Conservation (phyloP, 2,888 invertebrate genomes). For the Ichneumoninae sp. region DNA sequence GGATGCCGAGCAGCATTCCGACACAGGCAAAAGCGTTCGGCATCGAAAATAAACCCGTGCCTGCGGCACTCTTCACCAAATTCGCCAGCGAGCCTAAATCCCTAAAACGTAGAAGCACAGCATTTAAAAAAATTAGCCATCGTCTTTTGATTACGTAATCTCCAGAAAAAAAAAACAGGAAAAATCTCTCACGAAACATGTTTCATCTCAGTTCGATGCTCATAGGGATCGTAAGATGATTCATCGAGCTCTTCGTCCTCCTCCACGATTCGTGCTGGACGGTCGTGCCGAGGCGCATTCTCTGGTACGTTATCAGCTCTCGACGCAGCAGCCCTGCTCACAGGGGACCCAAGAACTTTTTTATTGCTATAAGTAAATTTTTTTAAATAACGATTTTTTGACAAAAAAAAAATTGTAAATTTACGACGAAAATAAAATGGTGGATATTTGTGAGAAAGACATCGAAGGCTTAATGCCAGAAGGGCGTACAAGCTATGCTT, state of each 20-base stretch:
- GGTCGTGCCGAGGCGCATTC: conserved; percentile 23
- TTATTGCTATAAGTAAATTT: too few species aligned
- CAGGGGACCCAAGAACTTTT: neutral
- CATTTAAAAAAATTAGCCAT: neutral
- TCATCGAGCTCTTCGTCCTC: conserved; percentile 41
- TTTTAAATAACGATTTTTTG: neutral
- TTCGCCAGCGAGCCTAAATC: conserved; percentile 71
- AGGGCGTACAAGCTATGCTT: neutral
- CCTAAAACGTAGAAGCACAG: conserved; percentile 55
- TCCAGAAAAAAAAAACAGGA: neutral
- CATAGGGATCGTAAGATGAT: conserved; percentile 69
- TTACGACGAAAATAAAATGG: neutral
- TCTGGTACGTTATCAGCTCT: conserved; percentile 18
- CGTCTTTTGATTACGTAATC: neutral
- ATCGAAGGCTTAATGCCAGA: neutral
- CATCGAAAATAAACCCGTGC: conserved; percentile 75
- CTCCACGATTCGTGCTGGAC: conserved; percentile 8
- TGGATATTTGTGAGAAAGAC: neutral
- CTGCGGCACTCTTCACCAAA: conserved; percentile 73
- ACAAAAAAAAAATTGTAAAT: neutral
- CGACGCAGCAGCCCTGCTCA: conserved; percentile 32
- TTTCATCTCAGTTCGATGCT: conserved; percentile 63
- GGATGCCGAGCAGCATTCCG: conserved; percentile 72
- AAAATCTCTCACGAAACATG: conserved; percentile 70
- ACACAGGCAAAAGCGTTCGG: conserved; percentile 75